Evolutionary conservation across 2,888 invertebrate genomes (phyloP).

Genomic region (Odontocolon sp.): DNA sequence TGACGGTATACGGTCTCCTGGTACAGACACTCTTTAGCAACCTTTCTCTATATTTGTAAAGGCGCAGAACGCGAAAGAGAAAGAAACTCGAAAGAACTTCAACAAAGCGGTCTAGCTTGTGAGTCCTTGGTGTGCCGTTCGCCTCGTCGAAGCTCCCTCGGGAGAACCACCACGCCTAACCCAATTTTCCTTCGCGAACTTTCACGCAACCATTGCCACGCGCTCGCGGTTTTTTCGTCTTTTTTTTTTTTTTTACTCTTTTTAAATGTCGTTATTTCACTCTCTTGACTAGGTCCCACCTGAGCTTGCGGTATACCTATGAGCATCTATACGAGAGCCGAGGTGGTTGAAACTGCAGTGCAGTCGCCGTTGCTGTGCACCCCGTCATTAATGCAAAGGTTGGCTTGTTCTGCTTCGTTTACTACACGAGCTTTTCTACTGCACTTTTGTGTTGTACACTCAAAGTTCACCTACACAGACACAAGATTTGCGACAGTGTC

Average conservation of each 20-base stretch:
- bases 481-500: neutral
- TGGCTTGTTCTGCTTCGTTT: constrained; percentile 51
- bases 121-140: neutral
- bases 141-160: constrained; percentile 28
- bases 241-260: neutral
- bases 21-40: neutral
- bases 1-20: neutral
- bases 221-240: neutral
- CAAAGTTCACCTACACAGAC: neutral
- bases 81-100: constrained; percentile 14
- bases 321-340: constrained; percentile 23
- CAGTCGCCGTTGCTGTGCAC: constrained; percentile 7
- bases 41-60: neutral
- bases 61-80: neutral
- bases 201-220: constrained; percentile 15
- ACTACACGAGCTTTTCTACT: constrained; percentile 44
- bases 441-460: constrained; percentile 10
- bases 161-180: constrained; percentile 23
- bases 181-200: constrained; percentile 22
- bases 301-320: constrained; percentile 13
- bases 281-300: constrained; percentile 11
- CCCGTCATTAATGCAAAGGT: constrained; percentile 51
- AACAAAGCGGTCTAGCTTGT: constrained; percentile 11
- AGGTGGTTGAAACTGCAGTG: constrained; percentile 5
- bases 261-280: neutral